Evolutionary conservation across 2,113 vertebrate species (phyloP).

Genomic region (Mystacornis crossleyi): DNA sequence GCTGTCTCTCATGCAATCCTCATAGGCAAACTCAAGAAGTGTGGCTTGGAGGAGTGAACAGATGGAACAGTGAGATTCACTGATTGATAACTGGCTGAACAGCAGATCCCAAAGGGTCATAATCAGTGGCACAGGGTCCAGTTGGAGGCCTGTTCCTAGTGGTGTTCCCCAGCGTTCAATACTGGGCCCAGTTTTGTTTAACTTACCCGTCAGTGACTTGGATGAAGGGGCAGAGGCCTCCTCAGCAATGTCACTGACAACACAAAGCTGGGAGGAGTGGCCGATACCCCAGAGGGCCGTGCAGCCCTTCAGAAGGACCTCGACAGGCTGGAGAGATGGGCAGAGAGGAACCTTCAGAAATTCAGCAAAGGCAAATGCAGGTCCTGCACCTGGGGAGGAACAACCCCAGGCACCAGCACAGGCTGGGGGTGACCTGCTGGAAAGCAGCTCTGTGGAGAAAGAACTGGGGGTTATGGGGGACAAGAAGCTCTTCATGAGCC

Average conservation of each 20-base stretch:
- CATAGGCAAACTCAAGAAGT: background rate
- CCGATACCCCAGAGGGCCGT: background rate
- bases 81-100: background rate
- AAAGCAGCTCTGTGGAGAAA: background rate
- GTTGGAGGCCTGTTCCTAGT: rapidly evolving
- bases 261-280: background rate
- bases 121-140: rapidly evolving
- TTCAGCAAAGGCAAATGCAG: background rate
- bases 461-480: background rate
- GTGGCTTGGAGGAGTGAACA: background rate
- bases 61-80: background rate
- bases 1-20: background rate
- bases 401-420: background rate
- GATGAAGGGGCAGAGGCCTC: background rate
- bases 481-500: background rate
- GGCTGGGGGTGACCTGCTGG: background rate
- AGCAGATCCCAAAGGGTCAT: background rate
- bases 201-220: background rate
- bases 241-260: background rate
- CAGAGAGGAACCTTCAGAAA: background rate
- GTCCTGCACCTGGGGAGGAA: background rate
- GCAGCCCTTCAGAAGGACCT: background rate
- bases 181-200: background rate
- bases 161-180: rapidly evolving
- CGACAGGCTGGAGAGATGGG: background rate